Evolutionary conservation across 2,797 vertebrate species (phyloP).

Genomic region (Chaetodon trifasciatus): DNA sequence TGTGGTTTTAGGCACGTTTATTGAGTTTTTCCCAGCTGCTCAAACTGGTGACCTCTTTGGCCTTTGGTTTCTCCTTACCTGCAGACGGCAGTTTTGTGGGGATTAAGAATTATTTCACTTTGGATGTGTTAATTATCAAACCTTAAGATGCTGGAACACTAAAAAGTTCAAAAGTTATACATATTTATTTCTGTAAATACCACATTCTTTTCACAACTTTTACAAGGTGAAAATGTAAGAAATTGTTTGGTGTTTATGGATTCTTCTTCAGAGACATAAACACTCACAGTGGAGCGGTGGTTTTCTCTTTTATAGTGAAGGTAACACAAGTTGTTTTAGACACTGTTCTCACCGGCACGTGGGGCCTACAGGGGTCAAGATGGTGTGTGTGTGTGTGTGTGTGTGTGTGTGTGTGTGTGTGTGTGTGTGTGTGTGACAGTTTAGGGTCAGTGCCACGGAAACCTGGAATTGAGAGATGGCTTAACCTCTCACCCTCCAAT

Average conservation of each 20-base stretch:
- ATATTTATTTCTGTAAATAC: background rate
- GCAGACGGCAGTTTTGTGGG: background rate
- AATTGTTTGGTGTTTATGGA: background rate
- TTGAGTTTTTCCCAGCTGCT: background rate
- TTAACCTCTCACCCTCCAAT: conserved; percentile 72
- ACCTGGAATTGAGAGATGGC: conserved; percentile 76
- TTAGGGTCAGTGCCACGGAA: conserved; percentile 78
- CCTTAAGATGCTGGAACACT: background rate
- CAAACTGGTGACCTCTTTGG: background rate
- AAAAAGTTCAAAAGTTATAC: background rate
- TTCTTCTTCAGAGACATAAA: background rate
- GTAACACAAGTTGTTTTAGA: background rate
- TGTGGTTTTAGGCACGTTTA: background rate
- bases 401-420: conserved; percentile 43
- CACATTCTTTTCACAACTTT: background rate
- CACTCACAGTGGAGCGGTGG: background rate
- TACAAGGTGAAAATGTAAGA: background rate
- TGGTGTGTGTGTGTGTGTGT: conserved; percentile 40
- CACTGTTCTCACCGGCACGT: background rate
- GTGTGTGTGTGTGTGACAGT: conserved; percentile 50
- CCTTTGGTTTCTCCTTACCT: background rate
- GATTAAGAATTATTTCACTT: background rate
- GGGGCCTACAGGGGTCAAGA: conserved; percentile 41
- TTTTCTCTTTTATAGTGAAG: background rate
- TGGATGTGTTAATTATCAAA: background rate